phyloP scores from a whole-genome alignment of 2,888 invertebrate species.

The Catocala fraxini region DNA sequence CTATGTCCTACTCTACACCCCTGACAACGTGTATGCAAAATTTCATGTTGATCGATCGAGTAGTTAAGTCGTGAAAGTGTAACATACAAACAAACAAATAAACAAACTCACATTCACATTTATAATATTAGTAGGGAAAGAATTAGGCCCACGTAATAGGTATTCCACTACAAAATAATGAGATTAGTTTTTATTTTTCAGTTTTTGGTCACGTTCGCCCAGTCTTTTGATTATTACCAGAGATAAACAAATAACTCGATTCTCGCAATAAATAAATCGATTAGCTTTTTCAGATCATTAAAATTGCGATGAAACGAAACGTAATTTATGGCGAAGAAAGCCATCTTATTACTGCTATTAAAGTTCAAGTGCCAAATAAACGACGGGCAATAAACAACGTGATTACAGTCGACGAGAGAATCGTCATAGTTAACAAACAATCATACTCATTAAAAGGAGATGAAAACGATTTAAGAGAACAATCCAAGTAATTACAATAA shows the following conservation, averaged over 20 bases:
- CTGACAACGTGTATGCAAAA: no score
- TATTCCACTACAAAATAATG: no score
- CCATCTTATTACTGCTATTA: constrained; percentile 29
- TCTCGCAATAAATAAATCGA: constrained; percentile 3
- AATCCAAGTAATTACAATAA: neutral
- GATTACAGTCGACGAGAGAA: constrained; percentile 33
- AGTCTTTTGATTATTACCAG: no score
- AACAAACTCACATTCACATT: no score
- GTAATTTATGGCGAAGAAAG: constrained; percentile 35
- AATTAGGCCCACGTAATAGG: no score
- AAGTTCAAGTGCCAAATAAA: constrained; percentile 31
- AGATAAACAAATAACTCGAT: neutral
- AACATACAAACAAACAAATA: no score
- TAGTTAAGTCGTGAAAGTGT: no score
- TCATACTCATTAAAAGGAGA: constrained; percentile 12
- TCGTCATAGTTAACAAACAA: constrained; percentile 25
- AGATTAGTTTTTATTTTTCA: no score
- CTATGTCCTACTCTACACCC: no score
- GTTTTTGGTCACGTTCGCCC: no score
- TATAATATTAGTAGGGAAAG: no score
- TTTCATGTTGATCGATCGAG: no score
- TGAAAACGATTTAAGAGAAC: neutral
- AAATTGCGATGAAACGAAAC: constrained; percentile 24
- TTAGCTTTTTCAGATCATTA: neutral
- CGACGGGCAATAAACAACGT: constrained; percentile 32